Evolutionary conservation across 2,113 vertebrate genomes (phyloP), one percentile per base, ranked within the genome.

Genomic region (Triplophysa dalaica): DNA sequence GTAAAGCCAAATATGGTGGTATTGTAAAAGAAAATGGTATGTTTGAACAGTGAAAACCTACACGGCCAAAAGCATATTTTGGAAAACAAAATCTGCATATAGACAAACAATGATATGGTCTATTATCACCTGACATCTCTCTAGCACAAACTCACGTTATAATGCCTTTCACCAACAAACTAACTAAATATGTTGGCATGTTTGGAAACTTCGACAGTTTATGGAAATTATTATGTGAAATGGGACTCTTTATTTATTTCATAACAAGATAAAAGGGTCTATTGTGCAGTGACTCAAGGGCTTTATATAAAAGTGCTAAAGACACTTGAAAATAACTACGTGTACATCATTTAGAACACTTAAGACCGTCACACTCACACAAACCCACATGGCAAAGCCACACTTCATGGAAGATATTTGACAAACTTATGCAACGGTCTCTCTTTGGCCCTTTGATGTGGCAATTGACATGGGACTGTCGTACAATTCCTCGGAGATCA

Each of bases 371-470:
- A 72, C 78, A 19, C 14, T 82, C 78, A 83, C 79, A 81, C 82
- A 87, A 2, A 58, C 9, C 7, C 84, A 82, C 69, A 69, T 88
- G 84, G 83, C 84, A 63, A 67, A 78, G 50, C 6, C 38, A 65
- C 38, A 65, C 64, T 61, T 69, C 43, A 85, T 87, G 87, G 87
- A 92, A 90, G 83, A 76, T 86, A 81, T 90, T 83, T 56, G 56
- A 88, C 70, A 85, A 83, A 60, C 79, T 88, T 90, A 86, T 79
- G 86, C 89, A 91, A 90, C 84, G 58, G 77, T 76, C 48, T 75
- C 79, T 86, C 54, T 69, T 84, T 17, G 10, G 17, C 77, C 64
- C 50, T 68, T 76, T 61, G 4, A 61, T 74, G 81, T 73, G 77
- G 69, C 9, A 9, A 74, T 16, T 13, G 17, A 52, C 74, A 76